phyloP scores from a whole-genome alignment of 2,888 invertebrate species.

The Lamproptera curius region DNA sequence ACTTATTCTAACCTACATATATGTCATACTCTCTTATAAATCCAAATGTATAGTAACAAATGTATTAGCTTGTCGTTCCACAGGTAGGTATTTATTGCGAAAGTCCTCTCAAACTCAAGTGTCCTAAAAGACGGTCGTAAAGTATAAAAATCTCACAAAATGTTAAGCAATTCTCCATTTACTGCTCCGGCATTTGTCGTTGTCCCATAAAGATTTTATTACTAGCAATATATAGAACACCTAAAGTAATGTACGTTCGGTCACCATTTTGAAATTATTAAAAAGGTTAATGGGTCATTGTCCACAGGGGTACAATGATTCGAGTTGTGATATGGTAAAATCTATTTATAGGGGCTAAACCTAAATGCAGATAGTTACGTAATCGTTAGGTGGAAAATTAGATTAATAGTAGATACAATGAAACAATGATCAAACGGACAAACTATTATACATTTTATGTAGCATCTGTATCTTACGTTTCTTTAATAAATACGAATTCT shows the following conservation, averaged over 20 bases:
- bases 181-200: slow-evolving; percentile 9
- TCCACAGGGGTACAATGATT: slow-evolving; percentile 9
- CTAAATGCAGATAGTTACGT: not conserved
- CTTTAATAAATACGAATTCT: too few species aligned
- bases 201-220: slow-evolving; percentile 17
- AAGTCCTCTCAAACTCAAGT: not conserved
- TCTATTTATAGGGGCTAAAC: not conserved
- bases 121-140: not conserved
- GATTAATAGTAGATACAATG: too few species aligned
- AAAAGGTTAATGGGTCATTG: slow-evolving; percentile 17
- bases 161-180: slow-evolving; percentile 7
- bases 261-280: slow-evolving; percentile 10
- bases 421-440: too few species aligned
- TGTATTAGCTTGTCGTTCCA: too few species aligned
- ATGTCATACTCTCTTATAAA: too few species aligned
- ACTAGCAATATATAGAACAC: not conserved
- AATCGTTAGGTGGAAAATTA: not conserved
- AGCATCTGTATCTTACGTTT: too few species aligned
- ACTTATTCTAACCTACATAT: too few species aligned
- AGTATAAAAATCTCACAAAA: slow-evolving; percentile 5
- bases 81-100: not conserved
- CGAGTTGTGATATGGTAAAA: not conserved
- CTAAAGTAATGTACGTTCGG: not conserved
- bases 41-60: too few species aligned
- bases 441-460: too few species aligned